Conservation (phyloP, 1,140 invertebrate genomes). For the Copidosoma floridanum region DNA sequence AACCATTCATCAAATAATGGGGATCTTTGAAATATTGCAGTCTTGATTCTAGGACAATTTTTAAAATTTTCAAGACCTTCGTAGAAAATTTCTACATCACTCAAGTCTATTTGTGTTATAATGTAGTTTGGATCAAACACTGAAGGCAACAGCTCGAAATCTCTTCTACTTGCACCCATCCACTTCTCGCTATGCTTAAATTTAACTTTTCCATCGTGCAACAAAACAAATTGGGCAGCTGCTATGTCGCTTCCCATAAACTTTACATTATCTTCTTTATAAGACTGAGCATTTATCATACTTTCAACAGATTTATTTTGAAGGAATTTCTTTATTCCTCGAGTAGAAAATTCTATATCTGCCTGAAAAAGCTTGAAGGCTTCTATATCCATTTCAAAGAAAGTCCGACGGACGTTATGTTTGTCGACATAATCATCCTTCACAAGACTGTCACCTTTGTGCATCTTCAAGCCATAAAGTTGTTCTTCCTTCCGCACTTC, state of each 20-base stretch:
- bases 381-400: too few relatives aligned
- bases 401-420: too few relatives aligned
- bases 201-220: constrained; percentile 67
- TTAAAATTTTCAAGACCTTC: constrained; percentile 71
- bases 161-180: too few relatives aligned
- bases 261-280: constrained; percentile 53
- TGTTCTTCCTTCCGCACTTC: too few relatives aligned
- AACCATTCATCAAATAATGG: constrained; percentile 74
- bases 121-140: constrained; percentile 57
- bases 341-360: too few relatives aligned
- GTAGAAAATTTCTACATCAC: constrained; percentile 63
- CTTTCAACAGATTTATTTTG: not conserved
- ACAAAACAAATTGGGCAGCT: constrained; percentile 70
- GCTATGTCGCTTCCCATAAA: constrained; percentile 70
- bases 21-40: constrained; percentile 66
- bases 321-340: constrained; percentile 52
- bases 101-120: constrained; percentile 70
- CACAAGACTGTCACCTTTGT: too few relatives aligned
- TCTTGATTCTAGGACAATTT: constrained; percentile 62
- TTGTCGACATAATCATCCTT: too few relatives aligned
- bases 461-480: too few relatives aligned
- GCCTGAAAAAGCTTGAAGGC: not conserved
- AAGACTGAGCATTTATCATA: constrained; percentile 49
- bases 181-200: constrained; percentile 62
- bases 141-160: too few relatives aligned